Percentiles rank a stretch among this genome's conserved stretches.
These are phyloP conservation scores for Incurvaria masculella DNA, from an alignment of 2,888 invertebrate species.

Conservation along the genomic window DNA sequence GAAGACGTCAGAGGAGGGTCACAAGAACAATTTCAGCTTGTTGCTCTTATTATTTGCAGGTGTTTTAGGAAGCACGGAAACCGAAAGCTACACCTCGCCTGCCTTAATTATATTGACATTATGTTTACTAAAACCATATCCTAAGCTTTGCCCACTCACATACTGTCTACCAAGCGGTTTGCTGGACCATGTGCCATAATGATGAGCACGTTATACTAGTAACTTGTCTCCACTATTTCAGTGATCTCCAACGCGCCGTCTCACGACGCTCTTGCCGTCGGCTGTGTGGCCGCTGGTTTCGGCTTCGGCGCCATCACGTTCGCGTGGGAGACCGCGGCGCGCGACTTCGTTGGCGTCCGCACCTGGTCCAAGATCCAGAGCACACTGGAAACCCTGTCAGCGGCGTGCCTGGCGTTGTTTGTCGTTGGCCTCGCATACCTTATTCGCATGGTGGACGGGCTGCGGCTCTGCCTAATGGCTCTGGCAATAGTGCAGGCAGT, in stretches of 20 bases:
- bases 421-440: slow-evolving; percentile 29
- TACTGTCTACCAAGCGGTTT: no score
- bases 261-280: slow-evolving; percentile 47
- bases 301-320: slow-evolving; percentile 48
- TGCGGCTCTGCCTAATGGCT: slow-evolving; percentile 33
- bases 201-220: no score
- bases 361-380: slow-evolving; percentile 50
- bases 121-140: no score
- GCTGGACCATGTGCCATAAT: no score
- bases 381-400: slow-evolving; percentile 43
- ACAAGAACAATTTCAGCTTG: no score
- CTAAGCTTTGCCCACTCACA: no score
- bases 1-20: no score
- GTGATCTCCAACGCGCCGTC: slow-evolving; percentile 36
- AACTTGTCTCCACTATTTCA: no score
- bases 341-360: slow-evolving; percentile 45
- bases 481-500: slow-evolving; percentile 28
- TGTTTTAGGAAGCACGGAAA: no score
- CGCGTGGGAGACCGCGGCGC: slow-evolving; percentile 43
- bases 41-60: no score
- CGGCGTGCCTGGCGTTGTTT: slow-evolving; percentile 30
- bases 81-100: no score
- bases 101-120: no score
- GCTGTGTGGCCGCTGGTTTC: slow-evolving; percentile 47
- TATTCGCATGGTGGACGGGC: slow-evolving; percentile 23